Evolutionary conservation across 2,797 vertebrate genomes (phyloP), one percentile per base, ranked within the genome.

Genomic region (Taenioides sp.): DNA sequence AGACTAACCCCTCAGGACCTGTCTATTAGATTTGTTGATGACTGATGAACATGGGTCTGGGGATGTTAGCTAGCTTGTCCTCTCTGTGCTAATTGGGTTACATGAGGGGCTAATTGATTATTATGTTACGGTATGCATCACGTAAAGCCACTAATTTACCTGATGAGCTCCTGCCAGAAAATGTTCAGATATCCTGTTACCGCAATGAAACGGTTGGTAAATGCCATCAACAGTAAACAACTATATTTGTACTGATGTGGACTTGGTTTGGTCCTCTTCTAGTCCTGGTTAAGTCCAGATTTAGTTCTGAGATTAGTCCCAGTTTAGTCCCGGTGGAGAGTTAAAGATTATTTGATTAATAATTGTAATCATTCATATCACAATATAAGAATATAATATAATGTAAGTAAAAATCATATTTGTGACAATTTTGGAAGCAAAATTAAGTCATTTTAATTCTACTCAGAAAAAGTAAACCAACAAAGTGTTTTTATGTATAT

Each of bases 1-100:
- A 74, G 84, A 86, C 67, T 81, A 81, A 74, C 89, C 90, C 90
- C 89, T 10, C 23, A 82, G 86, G 91, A 90, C 86, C 90, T 77
- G 80, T 87, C 77, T 92, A 94, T 94, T 94, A 89, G 89, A 93
- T 94, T 93, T 87, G 84, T 88, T 90, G 84, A 92, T 93, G 93
- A 93, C 91, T 85, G 87, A 93, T 91, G 92, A 92, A 88, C 91
- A 84, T 75, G 86, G 80, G 86, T 85, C 84, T 79, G 86, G 87
- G 88, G 78, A 87, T 90, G 88, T 86, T 76, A 79, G 89, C 86
- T 87, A 84, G 78, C 90, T 85, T 89, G 80, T 86, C 89, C 88
- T 86, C 87, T 66, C 62, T 80, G 87, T 86, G 80, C 71, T 91
- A 90, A 92, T 85, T 83, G 84, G 79, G 91, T 93, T 92, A 88